phyloP scores from a whole-genome alignment of 2,113 vertebrate species.

The Silurus meridionalis region DNA sequence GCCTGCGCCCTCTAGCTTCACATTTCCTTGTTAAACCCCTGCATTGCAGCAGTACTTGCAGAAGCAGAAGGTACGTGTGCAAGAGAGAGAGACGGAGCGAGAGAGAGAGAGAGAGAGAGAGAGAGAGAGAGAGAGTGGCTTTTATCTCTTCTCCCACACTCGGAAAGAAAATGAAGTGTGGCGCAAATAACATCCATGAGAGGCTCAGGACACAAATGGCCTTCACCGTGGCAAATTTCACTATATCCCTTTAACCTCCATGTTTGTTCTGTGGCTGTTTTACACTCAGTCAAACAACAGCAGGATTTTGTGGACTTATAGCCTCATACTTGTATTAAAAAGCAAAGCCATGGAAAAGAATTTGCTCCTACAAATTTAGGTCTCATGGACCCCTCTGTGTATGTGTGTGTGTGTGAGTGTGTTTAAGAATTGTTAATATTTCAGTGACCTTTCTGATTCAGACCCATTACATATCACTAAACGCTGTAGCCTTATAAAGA shows the following conservation, averaged over 20 bases:
- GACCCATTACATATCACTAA: not conserved
- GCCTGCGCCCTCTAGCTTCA: slow-evolving; percentile 53
- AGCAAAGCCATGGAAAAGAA: slow-evolving; percentile 15
- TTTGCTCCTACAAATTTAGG: slow-evolving; percentile 5
- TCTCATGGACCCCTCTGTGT: not conserved
- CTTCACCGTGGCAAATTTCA: slow-evolving; percentile 23
- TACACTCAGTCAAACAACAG: slow-evolving; percentile 20
- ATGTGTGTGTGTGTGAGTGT: not conserved
- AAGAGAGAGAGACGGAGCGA: slow-evolving; percentile 30
- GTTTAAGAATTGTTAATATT: slow-evolving; percentile 32
- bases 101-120: slow-evolving; percentile 25
- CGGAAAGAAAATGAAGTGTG: slow-evolving; percentile 37
- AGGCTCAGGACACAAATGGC: slow-evolving; percentile 35
- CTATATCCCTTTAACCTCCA: slow-evolving; percentile 27
- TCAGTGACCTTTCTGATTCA: slow-evolving; percentile 9
- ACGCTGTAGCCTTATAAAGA: not conserved
- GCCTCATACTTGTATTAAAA: slow-evolving; percentile 18
- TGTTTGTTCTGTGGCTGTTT: slow-evolving; percentile 26
- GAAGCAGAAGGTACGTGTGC: slow-evolving; percentile 14
- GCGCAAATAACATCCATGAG: slow-evolving; percentile 31
- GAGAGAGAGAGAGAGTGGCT: slow-evolving; percentile 14
- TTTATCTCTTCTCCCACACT: slow-evolving; percentile 45
- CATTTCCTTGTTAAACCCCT: slow-evolving; percentile 52
- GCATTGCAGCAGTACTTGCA: slow-evolving; percentile 56
- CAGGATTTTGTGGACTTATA: slow-evolving; percentile 20